A percentile compares a stretch with the other conserved stretches of the same genome.
phyloP scores from a whole-genome alignment of 1,140 invertebrate species.

The Lasioglossum baleicum region DNA sequence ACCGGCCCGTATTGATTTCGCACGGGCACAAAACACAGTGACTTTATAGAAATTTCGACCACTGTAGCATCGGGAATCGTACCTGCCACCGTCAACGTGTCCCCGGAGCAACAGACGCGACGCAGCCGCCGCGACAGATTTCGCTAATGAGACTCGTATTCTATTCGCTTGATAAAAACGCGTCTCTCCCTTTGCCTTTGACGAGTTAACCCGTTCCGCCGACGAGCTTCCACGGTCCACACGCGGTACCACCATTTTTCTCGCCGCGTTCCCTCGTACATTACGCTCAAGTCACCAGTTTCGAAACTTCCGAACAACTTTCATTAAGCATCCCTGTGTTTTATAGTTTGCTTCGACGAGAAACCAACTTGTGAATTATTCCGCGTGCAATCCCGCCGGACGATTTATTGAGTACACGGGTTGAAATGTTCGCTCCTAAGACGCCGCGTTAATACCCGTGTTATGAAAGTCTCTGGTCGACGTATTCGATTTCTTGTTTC shows the following conservation, averaged over 20 bases:
- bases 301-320: slow-evolving; percentile 30
- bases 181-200: slow-evolving; percentile 12
- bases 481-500: too few relatives aligned
- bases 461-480: too few relatives aligned
- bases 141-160: slow-evolving; percentile 31
- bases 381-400: not conserved
- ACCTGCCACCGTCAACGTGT: too few relatives aligned
- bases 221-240: too few relatives aligned
- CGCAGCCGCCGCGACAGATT: not conserved
- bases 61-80: too few relatives aligned
- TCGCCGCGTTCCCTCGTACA: slow-evolving; percentile 3
- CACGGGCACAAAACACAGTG: too few relatives aligned
- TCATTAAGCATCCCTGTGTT: slow-evolving; percentile 20
- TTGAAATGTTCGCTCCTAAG: not conserved
- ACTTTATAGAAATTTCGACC: too few relatives aligned
- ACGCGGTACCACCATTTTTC: slow-evolving; percentile 22
- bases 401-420: not conserved
- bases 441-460: not conserved
- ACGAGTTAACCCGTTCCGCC: not conserved
- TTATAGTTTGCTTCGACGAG: slow-evolving; percentile 6
- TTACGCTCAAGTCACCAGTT: slow-evolving; percentile 6
- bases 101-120: too few relatives aligned
- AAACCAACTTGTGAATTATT: slow-evolving; percentile 3
- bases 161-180: slow-evolving; percentile 11
- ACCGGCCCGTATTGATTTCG: too few relatives aligned